Conservation (phyloP, 1,140 invertebrate species). For the Chironomus striatipennis region DNA sequence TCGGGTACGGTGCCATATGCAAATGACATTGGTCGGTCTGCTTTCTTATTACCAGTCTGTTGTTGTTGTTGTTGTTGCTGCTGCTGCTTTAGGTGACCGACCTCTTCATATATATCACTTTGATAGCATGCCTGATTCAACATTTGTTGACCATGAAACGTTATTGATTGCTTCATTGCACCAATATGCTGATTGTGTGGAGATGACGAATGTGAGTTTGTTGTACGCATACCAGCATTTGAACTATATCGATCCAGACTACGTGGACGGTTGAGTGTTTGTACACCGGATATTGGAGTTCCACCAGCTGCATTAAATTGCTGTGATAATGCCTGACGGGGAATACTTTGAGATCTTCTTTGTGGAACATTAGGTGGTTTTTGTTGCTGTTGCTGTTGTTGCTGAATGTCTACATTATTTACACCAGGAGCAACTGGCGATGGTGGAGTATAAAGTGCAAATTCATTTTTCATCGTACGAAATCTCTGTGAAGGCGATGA, state of each 20-base stretch:
- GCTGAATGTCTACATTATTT: background rate
- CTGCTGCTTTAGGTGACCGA: background rate
- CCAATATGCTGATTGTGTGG: slow-evolving; percentile 11
- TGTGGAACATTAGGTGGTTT: slow-evolving; percentile 26
- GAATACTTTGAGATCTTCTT: slow-evolving; percentile 17
- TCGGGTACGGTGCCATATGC: slow-evolving; percentile 34
- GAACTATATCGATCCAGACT: slow-evolving; percentile 37
- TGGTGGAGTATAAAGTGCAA: slow-evolving; percentile 25
- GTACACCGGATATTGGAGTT: background rate
- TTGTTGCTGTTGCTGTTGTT: slow-evolving; percentile 21
- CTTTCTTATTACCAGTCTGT: slow-evolving; percentile 12
- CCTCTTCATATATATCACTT: slow-evolving; percentile 7
- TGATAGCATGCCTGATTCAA: slow-evolving; percentile 10
- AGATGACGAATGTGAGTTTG: slow-evolving; percentile 3
- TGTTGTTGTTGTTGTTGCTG: background rate
- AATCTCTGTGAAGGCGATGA: slow-evolving; percentile 11
- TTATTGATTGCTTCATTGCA: slow-evolving; percentile 36
- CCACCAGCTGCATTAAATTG: slow-evolving; percentile 28
- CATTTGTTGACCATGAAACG: slow-evolving; percentile 33
- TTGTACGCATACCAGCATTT: background rate
- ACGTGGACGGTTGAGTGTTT: slow-evolving; percentile 31
- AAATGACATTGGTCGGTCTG: slow-evolving; percentile 35
- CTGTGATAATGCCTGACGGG: slow-evolving; percentile 25
- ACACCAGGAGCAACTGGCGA: slow-evolving; percentile 20
- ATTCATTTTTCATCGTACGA: slow-evolving; percentile 19